Conservation (phyloP, 2,113 vertebrate species). For the Engraulis encrasicolus region DNA sequence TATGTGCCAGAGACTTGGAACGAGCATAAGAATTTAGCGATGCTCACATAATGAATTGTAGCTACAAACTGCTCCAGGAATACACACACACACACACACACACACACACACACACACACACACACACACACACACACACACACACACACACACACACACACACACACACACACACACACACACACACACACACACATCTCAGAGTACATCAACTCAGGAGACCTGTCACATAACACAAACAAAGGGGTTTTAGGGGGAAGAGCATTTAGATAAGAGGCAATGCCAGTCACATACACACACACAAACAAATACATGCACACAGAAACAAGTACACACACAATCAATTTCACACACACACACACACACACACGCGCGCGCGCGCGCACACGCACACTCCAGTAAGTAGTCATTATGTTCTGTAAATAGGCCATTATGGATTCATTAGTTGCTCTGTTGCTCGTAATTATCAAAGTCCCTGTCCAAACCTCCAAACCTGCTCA, state of each 20-base stretch:
- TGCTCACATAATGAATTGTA: no score
- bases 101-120: no score
- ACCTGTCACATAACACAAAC: neutral
- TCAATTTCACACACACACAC: neutral
- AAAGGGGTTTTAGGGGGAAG: neutral
- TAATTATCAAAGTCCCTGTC: conserved; percentile 16
- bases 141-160: neutral
- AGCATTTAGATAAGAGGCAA: neutral
- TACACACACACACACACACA: no score
- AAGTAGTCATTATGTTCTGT: conserved; percentile 7
- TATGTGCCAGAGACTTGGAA: no score
- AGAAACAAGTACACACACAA: neutral
- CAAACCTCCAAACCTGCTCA: neutral
- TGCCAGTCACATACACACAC: no score
- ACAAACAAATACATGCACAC: neutral
- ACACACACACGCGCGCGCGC: neutral
- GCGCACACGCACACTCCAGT: neutral
- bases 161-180: neutral
- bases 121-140: no score
- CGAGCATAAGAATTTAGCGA: no score
- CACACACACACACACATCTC: neutral
- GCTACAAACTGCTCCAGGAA: no score
- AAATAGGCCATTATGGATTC: conserved; percentile 20
- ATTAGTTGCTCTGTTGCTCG: conserved; percentile 15
- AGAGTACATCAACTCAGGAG: no score